Evolutionary conservation across 2,797 vertebrate genomes (phyloP).

Genomic region (Sebastes dallii): DNA sequence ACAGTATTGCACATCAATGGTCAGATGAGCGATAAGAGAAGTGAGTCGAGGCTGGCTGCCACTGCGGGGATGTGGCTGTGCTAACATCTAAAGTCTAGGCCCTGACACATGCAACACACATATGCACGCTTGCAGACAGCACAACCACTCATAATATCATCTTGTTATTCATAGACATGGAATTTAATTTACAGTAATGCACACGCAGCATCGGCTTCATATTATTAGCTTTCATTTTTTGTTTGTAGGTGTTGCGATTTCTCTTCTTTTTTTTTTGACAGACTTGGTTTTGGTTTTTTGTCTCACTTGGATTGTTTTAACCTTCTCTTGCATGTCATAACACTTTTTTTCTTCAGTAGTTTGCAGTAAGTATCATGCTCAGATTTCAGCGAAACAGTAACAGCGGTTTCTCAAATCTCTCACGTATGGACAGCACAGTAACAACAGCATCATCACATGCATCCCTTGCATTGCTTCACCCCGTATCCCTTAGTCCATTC

Average conservation of each 20-base stretch:
- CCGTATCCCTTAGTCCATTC: conserved; percentile 42
- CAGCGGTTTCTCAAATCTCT: conserved; percentile 72
- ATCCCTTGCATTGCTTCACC: conserved; percentile 68
- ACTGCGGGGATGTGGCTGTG: conserved; percentile 55
- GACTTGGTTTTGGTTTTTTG: conserved; percentile 70
- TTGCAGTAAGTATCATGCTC: conserved; percentile 59
- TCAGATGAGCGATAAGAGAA: conserved; percentile 57
- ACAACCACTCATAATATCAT: conserved; percentile 48
- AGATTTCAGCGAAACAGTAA: conserved; percentile 38
- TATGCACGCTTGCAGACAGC: conserved; percentile 31
- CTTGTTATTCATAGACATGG: conserved; percentile 36
- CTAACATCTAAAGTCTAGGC: conserved; percentile 25
- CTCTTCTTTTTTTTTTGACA: conserved; percentile 24
- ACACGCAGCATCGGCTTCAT: conserved; percentile 56
- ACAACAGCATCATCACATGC: conserved; percentile 60
- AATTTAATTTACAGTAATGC: conserved; percentile 56
- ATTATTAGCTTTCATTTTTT: conserved; percentile 65
- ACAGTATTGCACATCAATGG: conserved; percentile 73
- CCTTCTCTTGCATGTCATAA: conserved; percentile 70
- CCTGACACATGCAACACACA: conserved; percentile 37
- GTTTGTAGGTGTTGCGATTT: conserved; percentile 59
- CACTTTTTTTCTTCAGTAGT: conserved; percentile 60
- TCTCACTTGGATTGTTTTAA: conserved; percentile 75
- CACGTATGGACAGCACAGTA: conserved; percentile 62
- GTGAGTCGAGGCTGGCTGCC: conserved; percentile 36